phyloP scores from a whole-genome alignment of 2,113 vertebrate genomes.

The Anolis sagrei region DNA sequence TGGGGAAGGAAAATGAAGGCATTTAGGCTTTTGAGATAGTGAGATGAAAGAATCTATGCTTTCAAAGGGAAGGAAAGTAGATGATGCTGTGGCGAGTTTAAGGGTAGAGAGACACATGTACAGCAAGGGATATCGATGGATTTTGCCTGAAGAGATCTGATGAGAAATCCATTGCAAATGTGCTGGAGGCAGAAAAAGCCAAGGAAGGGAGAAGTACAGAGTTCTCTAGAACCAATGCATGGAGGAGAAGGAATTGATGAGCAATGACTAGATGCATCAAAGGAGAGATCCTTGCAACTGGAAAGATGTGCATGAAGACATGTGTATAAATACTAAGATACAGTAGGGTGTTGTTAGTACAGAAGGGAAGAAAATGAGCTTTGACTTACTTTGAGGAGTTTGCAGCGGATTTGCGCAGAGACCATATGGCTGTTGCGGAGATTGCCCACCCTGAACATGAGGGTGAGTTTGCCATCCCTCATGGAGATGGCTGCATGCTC shows the following conservation, averaged over 20 bases:
- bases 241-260: neutral
- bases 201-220: neutral
- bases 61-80: neutral
- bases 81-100: neutral
- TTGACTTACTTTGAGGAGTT: constrained; percentile 94
- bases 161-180: neutral
- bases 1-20: too few relatives aligned
- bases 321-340: neutral
- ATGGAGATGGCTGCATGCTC: constrained; percentile 96
- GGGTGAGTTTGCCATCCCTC: constrained; percentile 96
- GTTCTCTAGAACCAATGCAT: neutral
- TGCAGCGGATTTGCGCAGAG: constrained; percentile 98
- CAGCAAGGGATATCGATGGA: neutral
- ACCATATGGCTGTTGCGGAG: constrained; percentile 99
- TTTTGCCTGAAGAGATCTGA: neutral
- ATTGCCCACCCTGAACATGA: constrained; percentile 99
- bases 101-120: neutral
- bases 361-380: neutral
- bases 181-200: neutral
- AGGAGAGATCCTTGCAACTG: neutral
- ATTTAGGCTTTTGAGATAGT: too few relatives aligned
- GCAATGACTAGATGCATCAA: neutral
- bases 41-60: neutral
- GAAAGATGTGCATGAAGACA: neutral
- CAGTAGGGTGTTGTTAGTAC: neutral